Evolutionary conservation across 2,113 vertebrate species (phyloP), one percentile per base, ranked within the genome.

Genomic region (Cryptotis parvus): DNA sequence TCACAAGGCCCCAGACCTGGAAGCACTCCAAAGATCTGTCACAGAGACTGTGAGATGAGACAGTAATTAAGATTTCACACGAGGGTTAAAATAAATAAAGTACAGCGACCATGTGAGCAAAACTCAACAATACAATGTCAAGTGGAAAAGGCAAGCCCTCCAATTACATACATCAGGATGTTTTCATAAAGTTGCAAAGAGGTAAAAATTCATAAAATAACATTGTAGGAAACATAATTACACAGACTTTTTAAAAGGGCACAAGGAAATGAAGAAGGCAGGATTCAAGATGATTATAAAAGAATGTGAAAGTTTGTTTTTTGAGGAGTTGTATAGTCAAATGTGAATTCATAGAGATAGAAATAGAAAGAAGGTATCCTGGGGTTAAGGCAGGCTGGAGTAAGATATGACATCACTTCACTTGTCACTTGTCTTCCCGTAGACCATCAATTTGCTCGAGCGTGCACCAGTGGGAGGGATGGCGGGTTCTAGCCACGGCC

Each of bases 1-100:
- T 84, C 83, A 91, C 39, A 94, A 73, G 29, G 91, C 39, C 39
- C n/a, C 83, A 89, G 79, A 33, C n/a, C 86, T 89, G 89, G 86
- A 87, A 90, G 49, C 8, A 33, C 14, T 37, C 89, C 93, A 80
- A 78, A 69, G 4, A 27, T 55, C 45, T 29, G 8, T 63, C 35
- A 74, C 70, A 63, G 11, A 49, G 43, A 84, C 55, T 4, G 3
- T 45, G 65, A 43, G 41, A 43, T 45, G 39, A 68, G 8, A 9
- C n/a, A 49, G 33, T 35, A 22, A 63, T 20, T 29, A 20, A 26
- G 61, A 26, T 76, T 63, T 41, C 63, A 61, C 15, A 4, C 8
- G 16, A 5, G 35, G 18, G 37, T 86, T 90, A 73, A 90, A 83
- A 39, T 65, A 89, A 92, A 68, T n/a, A 49, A 80, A 82, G 63